phyloP scores from a whole-genome alignment of 2,797 vertebrate species.

The Rallus crepitans region DNA sequence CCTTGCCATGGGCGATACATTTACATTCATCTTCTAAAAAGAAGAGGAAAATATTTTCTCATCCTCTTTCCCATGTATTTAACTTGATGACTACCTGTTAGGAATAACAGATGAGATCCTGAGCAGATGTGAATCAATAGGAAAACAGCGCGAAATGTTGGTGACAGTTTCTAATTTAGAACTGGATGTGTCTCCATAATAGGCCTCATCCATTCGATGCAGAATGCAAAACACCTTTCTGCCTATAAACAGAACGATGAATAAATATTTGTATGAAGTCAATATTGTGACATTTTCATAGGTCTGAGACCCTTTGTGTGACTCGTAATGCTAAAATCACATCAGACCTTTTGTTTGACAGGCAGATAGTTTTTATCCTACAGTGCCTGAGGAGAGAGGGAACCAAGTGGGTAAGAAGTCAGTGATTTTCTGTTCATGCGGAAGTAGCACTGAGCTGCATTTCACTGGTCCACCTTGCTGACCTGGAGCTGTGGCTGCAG shows the following conservation, averaged over 20 bases:
- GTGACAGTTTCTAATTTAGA: neutral
- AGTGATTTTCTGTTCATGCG: accelerated
- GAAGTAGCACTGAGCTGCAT: neutral
- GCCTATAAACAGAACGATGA: neutral
- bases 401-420: neutral
- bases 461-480: neutral
- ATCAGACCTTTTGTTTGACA: constrained; percentile 64
- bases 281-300: constrained; percentile 62
- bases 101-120: constrained; percentile 20
- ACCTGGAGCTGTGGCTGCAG: neutral
- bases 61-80: constrained; percentile 11
- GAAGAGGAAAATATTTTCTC: constrained; percentile 44
- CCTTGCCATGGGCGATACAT: constrained; percentile 27
- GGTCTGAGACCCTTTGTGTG: constrained; percentile 54
- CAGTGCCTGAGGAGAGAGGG: constrained; percentile 9
- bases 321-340: constrained; percentile 11
- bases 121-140: neutral
- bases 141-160: neutral
- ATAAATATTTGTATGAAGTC: constrained; percentile 46
- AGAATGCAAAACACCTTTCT: neutral
- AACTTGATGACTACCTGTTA: constrained; percentile 10
- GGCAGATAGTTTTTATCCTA: constrained; percentile 17
- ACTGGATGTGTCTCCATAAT: neutral
- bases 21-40: constrained; percentile 26
- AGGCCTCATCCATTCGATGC: neutral